Percentiles rank a stretch among this genome's conserved stretches.
Evolutionary conservation across 2,797 vertebrate genomes (phyloP).

Genomic region (Schizopygopsis malacanthus): DNA sequence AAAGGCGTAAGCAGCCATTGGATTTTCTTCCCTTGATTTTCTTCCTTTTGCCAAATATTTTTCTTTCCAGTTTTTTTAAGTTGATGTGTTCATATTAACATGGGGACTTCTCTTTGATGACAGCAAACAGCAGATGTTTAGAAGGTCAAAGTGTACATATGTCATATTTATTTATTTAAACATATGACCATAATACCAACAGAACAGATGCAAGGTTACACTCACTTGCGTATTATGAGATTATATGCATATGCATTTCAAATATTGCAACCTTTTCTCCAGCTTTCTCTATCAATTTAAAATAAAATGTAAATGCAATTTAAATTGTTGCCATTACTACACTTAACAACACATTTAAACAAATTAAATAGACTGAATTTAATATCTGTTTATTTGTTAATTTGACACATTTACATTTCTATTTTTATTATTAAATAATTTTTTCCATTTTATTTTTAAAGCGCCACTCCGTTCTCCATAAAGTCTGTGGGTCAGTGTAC

Average conservation of each 20-base stretch:
- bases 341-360: neutral
- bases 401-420: neutral
- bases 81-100: too few species aligned
- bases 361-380: neutral
- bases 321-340: neutral
- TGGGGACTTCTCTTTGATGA: neutral
- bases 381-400: neutral
- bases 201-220: neutral
- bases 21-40: too few species aligned
- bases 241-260: neutral
- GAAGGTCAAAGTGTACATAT: neutral
- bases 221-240: neutral
- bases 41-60: neutral
- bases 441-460: neutral
- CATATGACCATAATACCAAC: too few species aligned
- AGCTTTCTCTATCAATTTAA: too few species aligned
- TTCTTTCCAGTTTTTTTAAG: too few species aligned
- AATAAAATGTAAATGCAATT: neutral
- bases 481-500: neutral
- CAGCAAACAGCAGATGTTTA: neutral
- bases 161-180: neutral
- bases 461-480: neutral
- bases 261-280: neutral
- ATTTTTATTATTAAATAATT: neutral
- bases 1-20: too few species aligned